Conservation (phyloP, 2,888 invertebrate species). For the Ophion slaviceki region DNA sequence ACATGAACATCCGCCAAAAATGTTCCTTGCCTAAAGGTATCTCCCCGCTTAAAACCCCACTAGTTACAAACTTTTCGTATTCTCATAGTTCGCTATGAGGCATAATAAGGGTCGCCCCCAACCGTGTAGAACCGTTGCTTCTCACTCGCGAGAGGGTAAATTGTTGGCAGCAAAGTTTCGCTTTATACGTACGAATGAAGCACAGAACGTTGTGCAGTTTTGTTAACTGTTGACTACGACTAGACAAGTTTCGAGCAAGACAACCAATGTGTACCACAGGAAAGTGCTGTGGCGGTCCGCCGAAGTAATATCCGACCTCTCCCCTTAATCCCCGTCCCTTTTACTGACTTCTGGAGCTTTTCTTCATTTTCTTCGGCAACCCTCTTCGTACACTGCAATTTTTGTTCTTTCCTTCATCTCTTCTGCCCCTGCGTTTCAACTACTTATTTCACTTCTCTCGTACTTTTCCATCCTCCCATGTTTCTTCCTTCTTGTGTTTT, state of each 20-base stretch:
- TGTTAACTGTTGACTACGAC: slow-evolving; percentile 29
- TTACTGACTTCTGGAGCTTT: slow-evolving; percentile 40
- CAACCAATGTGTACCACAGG: slow-evolving; percentile 21
- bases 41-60: slow-evolving; percentile 57
- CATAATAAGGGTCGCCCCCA: slow-evolving; percentile 10
- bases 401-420: slow-evolving; percentile 54
- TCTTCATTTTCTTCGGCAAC: slow-evolving; percentile 41
- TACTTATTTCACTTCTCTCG: slow-evolving; percentile 53
- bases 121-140: slow-evolving; percentile 17
- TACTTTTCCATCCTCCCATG: slow-evolving; percentile 21
- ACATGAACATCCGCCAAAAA: no score
- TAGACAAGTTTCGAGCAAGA: slow-evolving; percentile 28
- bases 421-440: slow-evolving; percentile 52
- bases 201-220: slow-evolving; percentile 35
- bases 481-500: background rate
- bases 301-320: slow-evolving; percentile 48
- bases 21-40: no score
- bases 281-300: slow-evolving; percentile 49
- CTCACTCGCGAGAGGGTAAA: slow-evolving; percentile 23
- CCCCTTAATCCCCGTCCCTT: slow-evolving; percentile 23
- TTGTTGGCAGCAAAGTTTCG: slow-evolving; percentile 17
- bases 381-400: slow-evolving; percentile 48
- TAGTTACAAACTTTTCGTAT: slow-evolving; percentile 67
- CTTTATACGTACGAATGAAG: slow-evolving; percentile 45
- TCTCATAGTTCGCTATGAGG: slow-evolving; percentile 31